Percentiles rank a stretch among this genome's conserved stretches.
Conservation (phyloP, 64 coral and sea anemone species). For the Dendronephthya gigantea region DNA sequence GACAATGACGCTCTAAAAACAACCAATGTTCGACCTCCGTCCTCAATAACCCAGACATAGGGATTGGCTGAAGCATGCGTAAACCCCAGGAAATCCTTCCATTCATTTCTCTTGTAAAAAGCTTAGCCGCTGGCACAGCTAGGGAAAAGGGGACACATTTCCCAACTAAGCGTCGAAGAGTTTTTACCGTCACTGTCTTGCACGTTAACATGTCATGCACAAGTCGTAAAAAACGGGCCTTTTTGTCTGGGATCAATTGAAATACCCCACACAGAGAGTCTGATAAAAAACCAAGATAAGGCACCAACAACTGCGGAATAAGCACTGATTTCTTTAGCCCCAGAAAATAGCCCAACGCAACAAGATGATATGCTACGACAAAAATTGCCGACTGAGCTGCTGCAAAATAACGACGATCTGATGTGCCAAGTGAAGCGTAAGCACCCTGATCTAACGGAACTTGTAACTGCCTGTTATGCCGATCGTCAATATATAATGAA, state of each 20-base stretch:
- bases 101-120: slow-evolving; percentile 43
- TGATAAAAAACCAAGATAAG: no score
- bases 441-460: neutral
- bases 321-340: no score
- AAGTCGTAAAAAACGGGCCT: neutral
- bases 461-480: neutral
- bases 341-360: neutral
- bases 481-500: neutral
- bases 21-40: slow-evolving; percentile 31
- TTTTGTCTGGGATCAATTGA: neutral
- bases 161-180: neutral
- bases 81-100: neutral
- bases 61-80: neutral
- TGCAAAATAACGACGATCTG: neutral
- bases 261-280: no score
- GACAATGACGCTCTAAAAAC: slow-evolving; percentile 29
- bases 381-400: neutral
- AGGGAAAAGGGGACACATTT: neutral
- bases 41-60: neutral
- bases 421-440: neutral
- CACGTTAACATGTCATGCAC: neutral
- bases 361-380: neutral
- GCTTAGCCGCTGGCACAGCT: slow-evolving; percentile 18
- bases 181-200: neutral
- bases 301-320: no score